A percentile compares a stretch with the other conserved stretches of the same genome.
These are phyloP conservation scores for Chrysina gloriosa DNA, from an alignment of 2,888 invertebrate genomes.

Conservation along the genomic window DNA sequence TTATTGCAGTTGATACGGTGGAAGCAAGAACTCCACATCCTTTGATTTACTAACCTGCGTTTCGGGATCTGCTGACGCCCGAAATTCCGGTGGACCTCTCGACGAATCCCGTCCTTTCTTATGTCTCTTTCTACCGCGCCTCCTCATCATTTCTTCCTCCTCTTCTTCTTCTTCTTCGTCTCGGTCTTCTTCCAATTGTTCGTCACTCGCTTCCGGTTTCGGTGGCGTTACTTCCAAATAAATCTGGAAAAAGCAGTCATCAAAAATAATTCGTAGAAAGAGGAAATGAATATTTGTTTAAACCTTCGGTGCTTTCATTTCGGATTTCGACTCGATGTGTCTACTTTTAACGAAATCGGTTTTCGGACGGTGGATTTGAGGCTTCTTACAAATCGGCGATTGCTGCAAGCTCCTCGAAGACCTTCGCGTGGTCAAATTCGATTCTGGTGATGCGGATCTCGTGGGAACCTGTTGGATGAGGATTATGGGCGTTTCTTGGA, in stretches of 20 bases:
- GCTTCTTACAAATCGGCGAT: slow-evolving; percentile 20
- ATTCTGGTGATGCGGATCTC: slow-evolving; percentile 45
- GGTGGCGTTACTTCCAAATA: slow-evolving; percentile 36
- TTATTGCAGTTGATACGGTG: slow-evolving; percentile 13
- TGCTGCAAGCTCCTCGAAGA: slow-evolving; percentile 26
- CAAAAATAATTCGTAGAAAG: not conserved
- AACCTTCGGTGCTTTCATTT: slow-evolving; percentile 13
- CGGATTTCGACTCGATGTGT: not conserved
- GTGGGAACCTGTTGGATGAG: slow-evolving; percentile 57
- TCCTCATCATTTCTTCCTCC: slow-evolving; percentile 71
- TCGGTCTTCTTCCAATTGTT: slow-evolving; percentile 31
- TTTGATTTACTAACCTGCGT: slow-evolving; percentile 70
- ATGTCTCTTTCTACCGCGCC: slow-evolving; percentile 68
- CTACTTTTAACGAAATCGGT: not conserved
- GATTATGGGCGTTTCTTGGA: slow-evolving; percentile 63
- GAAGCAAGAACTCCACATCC: not conserved
- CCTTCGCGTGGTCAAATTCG: not conserved
- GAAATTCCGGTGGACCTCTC: slow-evolving; percentile 59
- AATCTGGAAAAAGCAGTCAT: slow-evolving; percentile 12
- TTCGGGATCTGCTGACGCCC: slow-evolving; percentile 72
- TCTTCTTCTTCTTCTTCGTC: slow-evolving; percentile 68
- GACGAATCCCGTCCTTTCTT: slow-evolving; percentile 63
- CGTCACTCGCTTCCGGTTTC: slow-evolving; percentile 12
- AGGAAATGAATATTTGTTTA: not conserved
- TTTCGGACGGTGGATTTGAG: slow-evolving; percentile 22